Conservation (phyloP, 2,888 invertebrate species). For the Mythimna ferrago region DNA sequence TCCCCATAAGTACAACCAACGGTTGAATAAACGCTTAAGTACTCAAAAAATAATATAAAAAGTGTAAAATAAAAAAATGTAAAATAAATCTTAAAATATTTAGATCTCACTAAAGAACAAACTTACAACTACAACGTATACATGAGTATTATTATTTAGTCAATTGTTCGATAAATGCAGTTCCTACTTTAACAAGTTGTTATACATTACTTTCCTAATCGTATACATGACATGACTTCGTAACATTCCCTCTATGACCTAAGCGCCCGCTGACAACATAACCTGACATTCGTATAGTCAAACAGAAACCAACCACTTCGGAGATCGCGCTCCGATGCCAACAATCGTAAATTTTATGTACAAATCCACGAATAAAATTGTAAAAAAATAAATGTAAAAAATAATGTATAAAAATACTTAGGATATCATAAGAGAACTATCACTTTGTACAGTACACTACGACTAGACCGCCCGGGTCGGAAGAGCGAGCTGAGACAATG, state of each 20-base stretch:
- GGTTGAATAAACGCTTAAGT: slow-evolving; percentile 75
- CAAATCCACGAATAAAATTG: slow-evolving; percentile 87
- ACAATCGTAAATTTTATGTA: slow-evolving; percentile 82
- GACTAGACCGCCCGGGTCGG: slow-evolving; percentile 81
- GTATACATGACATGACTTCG: slow-evolving; percentile 86
- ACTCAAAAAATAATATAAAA: slow-evolving; percentile 72
- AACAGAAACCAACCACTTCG: slow-evolving; percentile 81
- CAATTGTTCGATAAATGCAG: slow-evolving; percentile 87
- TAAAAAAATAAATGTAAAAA: slow-evolving; percentile 89
- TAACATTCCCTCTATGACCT: slow-evolving; percentile 70
- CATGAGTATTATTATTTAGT: slow-evolving; percentile 89
- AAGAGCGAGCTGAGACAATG: slow-evolving; percentile 78
- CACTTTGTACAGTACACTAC: slow-evolving; percentile 90
- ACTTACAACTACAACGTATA: slow-evolving; percentile 88
- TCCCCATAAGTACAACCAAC: slow-evolving; percentile 76
- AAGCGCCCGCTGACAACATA: slow-evolving; percentile 78
- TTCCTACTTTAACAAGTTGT: slow-evolving; percentile 84
- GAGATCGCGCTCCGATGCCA: slow-evolving; percentile 73
- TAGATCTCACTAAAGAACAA: slow-evolving; percentile 87
- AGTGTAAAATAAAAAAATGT: slow-evolving; percentile 71
- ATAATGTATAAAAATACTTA: slow-evolving; percentile 90
- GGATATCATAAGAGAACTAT: slow-evolving; percentile 90
- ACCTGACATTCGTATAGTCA: slow-evolving; percentile 74
- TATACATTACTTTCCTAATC: slow-evolving; percentile 81
- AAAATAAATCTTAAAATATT: slow-evolving; percentile 75